Evolutionary conservation across 2,797 vertebrate species (phyloP).

Genomic region (Gallinago solitaria): DNA sequence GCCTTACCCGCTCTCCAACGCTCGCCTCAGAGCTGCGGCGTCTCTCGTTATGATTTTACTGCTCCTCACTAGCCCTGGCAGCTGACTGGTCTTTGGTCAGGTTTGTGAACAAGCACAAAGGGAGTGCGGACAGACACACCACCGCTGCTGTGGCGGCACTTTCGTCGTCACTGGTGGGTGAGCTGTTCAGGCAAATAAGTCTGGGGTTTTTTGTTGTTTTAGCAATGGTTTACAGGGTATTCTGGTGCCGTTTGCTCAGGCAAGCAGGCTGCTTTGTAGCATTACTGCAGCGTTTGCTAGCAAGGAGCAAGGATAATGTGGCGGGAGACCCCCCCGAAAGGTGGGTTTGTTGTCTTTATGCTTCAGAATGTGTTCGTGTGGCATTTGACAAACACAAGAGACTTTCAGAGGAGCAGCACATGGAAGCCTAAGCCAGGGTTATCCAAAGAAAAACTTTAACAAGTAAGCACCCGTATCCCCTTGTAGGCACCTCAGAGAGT

Average conservation of each 20-base stretch:
- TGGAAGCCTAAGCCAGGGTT: background rate
- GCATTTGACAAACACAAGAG: background rate
- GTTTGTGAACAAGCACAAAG: background rate
- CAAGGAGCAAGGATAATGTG: background rate
- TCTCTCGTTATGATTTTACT: background rate
- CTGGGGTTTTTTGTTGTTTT: background rate
- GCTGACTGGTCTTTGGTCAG: background rate
- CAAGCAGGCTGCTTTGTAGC: background rate
- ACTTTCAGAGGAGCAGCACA: background rate
- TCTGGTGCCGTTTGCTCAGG: background rate
- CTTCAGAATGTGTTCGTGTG: background rate
- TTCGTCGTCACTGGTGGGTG: background rate
- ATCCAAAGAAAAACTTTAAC: background rate
- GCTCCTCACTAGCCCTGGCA: background rate
- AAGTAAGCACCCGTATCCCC: background rate
- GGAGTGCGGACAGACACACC: background rate
- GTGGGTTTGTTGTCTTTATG: background rate
- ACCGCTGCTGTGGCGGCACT: background rate
- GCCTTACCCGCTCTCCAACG: fast-evolving
- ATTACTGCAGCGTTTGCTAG: background rate
- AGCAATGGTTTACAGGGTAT: background rate
- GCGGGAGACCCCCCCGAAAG: background rate
- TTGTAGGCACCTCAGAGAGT: background rate
- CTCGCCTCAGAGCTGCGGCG: fast-evolving
- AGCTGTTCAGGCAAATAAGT: background rate